A percentile compares a stretch with the other conserved stretches of the same genome.
Conservation (phyloP, 2,797 vertebrate species). For the Clamator glandarius region DNA sequence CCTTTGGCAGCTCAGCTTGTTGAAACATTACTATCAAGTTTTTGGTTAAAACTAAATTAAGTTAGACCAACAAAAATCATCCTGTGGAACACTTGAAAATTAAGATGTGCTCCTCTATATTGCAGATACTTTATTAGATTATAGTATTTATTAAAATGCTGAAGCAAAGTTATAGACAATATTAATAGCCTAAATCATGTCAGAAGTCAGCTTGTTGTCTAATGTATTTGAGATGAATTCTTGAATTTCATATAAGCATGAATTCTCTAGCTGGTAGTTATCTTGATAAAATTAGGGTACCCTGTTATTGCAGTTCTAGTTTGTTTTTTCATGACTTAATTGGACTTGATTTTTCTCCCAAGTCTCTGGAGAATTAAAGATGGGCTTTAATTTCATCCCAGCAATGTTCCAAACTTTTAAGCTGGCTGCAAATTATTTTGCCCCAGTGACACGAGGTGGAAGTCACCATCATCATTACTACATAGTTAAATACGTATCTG, state of each 20-base stretch:
- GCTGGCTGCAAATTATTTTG: neutral
- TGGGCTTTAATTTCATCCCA: neutral
- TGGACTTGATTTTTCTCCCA: neutral
- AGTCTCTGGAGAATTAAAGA: neutral
- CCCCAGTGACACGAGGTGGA: neutral
- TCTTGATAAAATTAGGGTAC: neutral
- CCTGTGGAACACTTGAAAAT: neutral
- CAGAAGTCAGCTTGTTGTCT: neutral
- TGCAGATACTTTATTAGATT: neutral
- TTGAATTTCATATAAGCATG: neutral
- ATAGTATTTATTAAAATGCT: neutral
- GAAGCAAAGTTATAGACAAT: neutral
- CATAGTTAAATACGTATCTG: neutral
- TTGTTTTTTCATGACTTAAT: neutral
- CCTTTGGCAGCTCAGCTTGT: neutral
- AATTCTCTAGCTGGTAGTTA: neutral
- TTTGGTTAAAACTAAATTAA: neutral
- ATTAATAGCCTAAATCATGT: neutral
- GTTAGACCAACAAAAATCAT: neutral
- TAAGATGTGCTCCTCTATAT: neutral
- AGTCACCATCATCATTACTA: neutral
- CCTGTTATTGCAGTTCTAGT: neutral
- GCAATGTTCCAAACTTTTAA: neutral
- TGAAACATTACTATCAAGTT: neutral
- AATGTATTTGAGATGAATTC: neutral